Percentiles rank a stretch among this genome's conserved stretches.
Evolutionary conservation across 1,140 invertebrate genomes (phyloP).

Genomic region (Subanguina moxae): DNA sequence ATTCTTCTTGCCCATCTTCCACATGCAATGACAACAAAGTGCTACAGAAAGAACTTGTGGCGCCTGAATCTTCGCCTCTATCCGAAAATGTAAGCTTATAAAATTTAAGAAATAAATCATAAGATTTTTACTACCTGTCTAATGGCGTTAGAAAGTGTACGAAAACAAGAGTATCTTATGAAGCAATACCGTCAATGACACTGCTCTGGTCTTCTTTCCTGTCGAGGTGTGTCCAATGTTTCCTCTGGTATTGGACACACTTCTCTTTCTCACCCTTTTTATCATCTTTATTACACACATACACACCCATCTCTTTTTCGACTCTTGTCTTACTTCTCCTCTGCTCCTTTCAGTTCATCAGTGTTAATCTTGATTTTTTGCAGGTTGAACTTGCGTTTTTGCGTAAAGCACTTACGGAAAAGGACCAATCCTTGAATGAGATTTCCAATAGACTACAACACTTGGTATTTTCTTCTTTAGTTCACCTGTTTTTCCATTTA

Average conservation of each 20-base stretch:
- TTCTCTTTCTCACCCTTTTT: too few species aligned
- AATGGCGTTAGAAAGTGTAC: too few species aligned
- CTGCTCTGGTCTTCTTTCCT: too few species aligned
- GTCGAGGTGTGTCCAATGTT: too few species aligned
- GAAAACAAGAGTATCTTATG: too few species aligned
- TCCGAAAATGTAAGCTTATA: slow-evolving; percentile 15
- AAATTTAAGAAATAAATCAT: too few species aligned
- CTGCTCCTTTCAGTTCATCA: too few species aligned
- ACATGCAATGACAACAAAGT: slow-evolving; percentile 13
- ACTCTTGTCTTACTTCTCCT: too few species aligned
- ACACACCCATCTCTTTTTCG: too few species aligned
- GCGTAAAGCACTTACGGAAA: slow-evolving; percentile 22
- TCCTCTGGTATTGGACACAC: too few species aligned
- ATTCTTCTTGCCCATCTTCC: slow-evolving; percentile 16
- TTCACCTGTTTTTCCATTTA: slow-evolving; percentile 6
- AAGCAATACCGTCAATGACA: too few species aligned
- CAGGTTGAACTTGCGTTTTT: slow-evolving; percentile 28
- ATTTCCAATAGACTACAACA: slow-evolving; percentile 19
- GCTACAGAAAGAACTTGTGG: not conserved
- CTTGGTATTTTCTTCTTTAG: slow-evolving; percentile 14
- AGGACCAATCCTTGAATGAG: slow-evolving; percentile 25
- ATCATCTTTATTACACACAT: too few species aligned
- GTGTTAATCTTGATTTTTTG: slow-evolving; percentile 21
- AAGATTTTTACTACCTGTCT: slow-evolving; percentile 1
- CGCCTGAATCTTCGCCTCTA: not conserved